Evolutionary conservation across 2,797 vertebrate genomes (phyloP), one percentile per base, ranked within the genome.

Genomic region (Knipowitschia caucasica): DNA sequence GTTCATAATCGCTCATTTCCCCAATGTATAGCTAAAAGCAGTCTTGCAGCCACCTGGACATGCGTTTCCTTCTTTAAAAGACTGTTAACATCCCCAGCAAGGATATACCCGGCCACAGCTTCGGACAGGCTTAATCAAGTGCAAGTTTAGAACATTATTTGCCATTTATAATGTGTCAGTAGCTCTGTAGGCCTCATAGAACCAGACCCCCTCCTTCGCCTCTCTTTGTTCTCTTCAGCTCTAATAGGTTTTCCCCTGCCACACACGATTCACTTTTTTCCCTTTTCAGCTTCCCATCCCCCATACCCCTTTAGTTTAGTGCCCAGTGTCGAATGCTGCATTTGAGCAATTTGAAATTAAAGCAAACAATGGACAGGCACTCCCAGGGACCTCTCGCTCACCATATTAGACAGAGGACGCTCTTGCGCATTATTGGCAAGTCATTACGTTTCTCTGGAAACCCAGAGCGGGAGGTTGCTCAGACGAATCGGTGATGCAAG

Each of bases 331-430:
- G 86, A 88, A 82, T 88, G 77, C 80, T 88, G 88, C 86, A 86
- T 89, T 88, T 88, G 86, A 90, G 86, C 87, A 89, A 89, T 89
- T 87, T 88, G 86, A 88, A 90, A 89, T 90, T 90, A 90, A 90
- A 88, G 87, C 85, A 88, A 90, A 89, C 86, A 88, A 89, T 84
- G 85, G 86, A 73, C 77, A 84, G 84, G 80, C 88, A 86, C 86
- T 89, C 85, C 84, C 81, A 82, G 81, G 79, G 84, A 88, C 87
- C 86, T 89, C 83, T 88, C 74, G 75, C 83, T 89, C 88, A 85
- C 81, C 84, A 84, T 85, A 88, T 88, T 88, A 88, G 83, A 84
- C 71, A 67, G 88, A 87, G 84, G 80, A 88, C 78, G 83, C 86
- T 88, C 85, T 81, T 79, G 78, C 78, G 73, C 86, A 89, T 87